Base-by-base conservation (phyloP, 2,113 vertebrate species). In the Phrynocephalus versicolor region DNA sequence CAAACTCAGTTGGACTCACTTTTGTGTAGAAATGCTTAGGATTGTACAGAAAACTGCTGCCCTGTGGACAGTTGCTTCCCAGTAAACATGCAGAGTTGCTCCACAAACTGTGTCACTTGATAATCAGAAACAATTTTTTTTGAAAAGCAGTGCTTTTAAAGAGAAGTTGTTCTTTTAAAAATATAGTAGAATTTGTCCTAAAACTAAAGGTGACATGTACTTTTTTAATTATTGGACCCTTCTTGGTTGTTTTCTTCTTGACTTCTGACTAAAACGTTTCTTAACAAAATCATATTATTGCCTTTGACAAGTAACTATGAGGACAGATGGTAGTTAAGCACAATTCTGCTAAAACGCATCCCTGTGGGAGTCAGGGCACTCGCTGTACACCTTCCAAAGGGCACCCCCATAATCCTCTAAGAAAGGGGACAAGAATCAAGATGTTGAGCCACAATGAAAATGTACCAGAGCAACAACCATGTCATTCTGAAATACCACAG, bases 281-380 rank as follows among this genome's bases (percentile, higher is more conserved):
- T 75, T 23, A 25, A 45, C 37, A 80, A 41, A 45, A 67, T 81
- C 27, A 85, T 87, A 81, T 93, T 91, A 81, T 92, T 94, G 91
- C 91, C 88, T 93, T 94, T 90, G 92, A 91, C 88, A 95, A 93
- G 91, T 90, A 95, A 91, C 92, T 93, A 92, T 91, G 91, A 94
- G 94, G 92, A 94, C 92, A 94, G 93, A 94, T 93, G 93, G 93
- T 92, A 88, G 91, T 91, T 93, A 91, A 95, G 93, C 92, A 90
- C 90, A 94, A 90, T 93, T 93, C 91, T 92, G 91, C 92, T 93
- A 92, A 89, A 94, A 95, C 91, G 92, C 88, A 92, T 93, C 93
- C 57, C 76, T 92, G 94, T 93, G 91, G 94, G 94, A 94, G 92
- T 93, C 85, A 1, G 92, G 92, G 92, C 92, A 94, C 90, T 6